These are phyloP conservation scores for Chaitophorus viminalis DNA, from an alignment of 2,888 invertebrate species.

Conservation along the genomic window DNA sequence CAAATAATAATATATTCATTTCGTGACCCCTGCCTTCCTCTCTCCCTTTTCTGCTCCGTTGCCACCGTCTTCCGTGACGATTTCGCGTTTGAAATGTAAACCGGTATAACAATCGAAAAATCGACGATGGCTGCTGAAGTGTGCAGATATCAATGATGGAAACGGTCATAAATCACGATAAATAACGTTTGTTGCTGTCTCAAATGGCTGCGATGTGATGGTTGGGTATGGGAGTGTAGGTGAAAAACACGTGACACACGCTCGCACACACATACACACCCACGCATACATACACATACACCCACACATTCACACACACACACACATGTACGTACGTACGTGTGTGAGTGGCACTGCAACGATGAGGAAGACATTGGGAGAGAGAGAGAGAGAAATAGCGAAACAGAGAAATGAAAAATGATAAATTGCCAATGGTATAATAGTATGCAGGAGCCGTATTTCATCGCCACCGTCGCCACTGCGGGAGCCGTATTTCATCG, in stretches of 20 bases:
- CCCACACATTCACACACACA: too few relatives aligned
- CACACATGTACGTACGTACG: neutral
- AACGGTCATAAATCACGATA: slow-evolving; percentile 43
- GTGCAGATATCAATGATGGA: slow-evolving; percentile 31
- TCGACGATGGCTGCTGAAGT: neutral
- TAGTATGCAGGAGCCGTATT: slow-evolving; percentile 51
- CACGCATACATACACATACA: too few relatives aligned
- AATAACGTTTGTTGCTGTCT: slow-evolving; percentile 40
- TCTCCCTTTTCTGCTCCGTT: too few relatives aligned
- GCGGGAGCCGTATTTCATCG: slow-evolving; percentile 46
- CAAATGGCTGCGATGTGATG: neutral
- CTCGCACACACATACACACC: neutral
- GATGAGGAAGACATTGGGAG: neutral
- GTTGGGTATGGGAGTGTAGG: slow-evolving; percentile 6
- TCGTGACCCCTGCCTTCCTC: neutral
- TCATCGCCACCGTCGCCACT: slow-evolving; percentile 12
- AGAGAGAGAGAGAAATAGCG: slow-evolving; percentile 3
- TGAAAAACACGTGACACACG: slow-evolving; percentile 47
- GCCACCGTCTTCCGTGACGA: neutral
- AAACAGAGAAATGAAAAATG: slow-evolving; percentile 29
- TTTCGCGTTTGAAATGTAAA: neutral
- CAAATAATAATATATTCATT: slow-evolving; percentile 22
- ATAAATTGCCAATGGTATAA: slow-evolving; percentile 54
- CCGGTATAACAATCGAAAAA: slow-evolving; percentile 9
- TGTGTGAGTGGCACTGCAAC: neutral